Evolutionary conservation across 2,888 invertebrate genomes (phyloP).

Genomic region (Azorinus chamasolen): DNA sequence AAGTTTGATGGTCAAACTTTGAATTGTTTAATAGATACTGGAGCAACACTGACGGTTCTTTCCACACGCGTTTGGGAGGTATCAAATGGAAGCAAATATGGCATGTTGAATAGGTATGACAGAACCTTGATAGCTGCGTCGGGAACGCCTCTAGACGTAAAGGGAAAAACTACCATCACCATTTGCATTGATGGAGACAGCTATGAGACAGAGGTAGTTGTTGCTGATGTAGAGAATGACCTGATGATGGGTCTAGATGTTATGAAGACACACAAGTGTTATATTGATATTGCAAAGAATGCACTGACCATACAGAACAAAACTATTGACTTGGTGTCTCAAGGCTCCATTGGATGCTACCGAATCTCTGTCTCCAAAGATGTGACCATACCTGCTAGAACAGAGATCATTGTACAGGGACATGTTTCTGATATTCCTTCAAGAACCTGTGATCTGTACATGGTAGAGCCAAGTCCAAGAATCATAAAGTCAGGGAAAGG

Average conservation of each 20-base stretch:
- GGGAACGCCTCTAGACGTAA: conserved; percentile 8
- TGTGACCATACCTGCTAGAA: conserved; percentile 1
- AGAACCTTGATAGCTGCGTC: conserved; percentile 19
- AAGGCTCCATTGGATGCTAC: background rate
- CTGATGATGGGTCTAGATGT: conserved; percentile 20
- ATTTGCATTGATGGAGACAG: background rate
- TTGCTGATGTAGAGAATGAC: conserved; percentile 23
- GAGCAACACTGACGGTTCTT: conserved; percentile 10
- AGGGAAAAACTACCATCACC: background rate
- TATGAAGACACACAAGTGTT: conserved; percentile 10
- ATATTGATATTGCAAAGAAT: background rate
- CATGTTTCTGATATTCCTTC: background rate
- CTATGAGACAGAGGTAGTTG: conserved; percentile 10
- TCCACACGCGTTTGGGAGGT: conserved; percentile 15
- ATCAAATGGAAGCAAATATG: background rate
- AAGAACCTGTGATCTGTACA: too few species aligned
- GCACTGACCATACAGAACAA: conserved; percentile 1
- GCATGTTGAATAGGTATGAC: background rate
- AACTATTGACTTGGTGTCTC: background rate
- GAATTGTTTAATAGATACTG: conserved; percentile 8
- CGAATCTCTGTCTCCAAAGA: background rate
- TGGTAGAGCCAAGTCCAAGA: background rate
- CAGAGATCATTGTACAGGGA: background rate
- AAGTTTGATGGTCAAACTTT: background rate
- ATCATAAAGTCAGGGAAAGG: background rate